These are phyloP conservation scores for Drosophila triauraria DNA, from an alignment of 1,140 invertebrate species.

Conservation along the genomic window DNA sequence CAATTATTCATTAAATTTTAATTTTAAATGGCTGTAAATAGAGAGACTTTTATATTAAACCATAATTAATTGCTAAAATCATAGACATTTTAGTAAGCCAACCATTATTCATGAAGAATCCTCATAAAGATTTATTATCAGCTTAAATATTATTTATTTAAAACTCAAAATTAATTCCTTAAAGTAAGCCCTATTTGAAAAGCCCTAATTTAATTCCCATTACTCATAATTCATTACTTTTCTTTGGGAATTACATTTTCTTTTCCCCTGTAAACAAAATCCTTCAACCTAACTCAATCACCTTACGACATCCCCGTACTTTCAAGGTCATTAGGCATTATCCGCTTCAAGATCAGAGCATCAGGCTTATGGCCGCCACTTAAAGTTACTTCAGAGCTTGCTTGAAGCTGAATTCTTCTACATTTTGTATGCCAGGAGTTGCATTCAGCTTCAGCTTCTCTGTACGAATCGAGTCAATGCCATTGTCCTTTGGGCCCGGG, in stretches of 20 bases:
- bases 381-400: slow-evolving; percentile 18
- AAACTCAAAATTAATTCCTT: no score
- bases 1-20: no score
- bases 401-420: slow-evolving; percentile 16
- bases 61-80: no score
- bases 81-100: no score
- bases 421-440: slow-evolving; percentile 37
- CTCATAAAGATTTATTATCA: no score
- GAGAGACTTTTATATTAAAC: no score
- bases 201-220: background rate
- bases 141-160: no score
- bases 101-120: no score
- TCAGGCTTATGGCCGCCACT: slow-evolving; percentile 26
- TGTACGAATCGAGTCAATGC: slow-evolving; percentile 32
- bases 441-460: slow-evolving; percentile 24
- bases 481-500: slow-evolving; percentile 36
- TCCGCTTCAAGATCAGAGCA: slow-evolving; percentile 15
- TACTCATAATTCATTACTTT: background rate
- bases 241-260: background rate
- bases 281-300: slow-evolving; percentile 4
- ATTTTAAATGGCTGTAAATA: no score
- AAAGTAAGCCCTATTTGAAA: no score
- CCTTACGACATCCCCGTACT: slow-evolving; percentile 6
- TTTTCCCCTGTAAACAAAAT: background rate
- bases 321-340: slow-evolving; percentile 36